Conservation (phyloP, 2,797 vertebrate species). For the Alauda arvensis region DNA sequence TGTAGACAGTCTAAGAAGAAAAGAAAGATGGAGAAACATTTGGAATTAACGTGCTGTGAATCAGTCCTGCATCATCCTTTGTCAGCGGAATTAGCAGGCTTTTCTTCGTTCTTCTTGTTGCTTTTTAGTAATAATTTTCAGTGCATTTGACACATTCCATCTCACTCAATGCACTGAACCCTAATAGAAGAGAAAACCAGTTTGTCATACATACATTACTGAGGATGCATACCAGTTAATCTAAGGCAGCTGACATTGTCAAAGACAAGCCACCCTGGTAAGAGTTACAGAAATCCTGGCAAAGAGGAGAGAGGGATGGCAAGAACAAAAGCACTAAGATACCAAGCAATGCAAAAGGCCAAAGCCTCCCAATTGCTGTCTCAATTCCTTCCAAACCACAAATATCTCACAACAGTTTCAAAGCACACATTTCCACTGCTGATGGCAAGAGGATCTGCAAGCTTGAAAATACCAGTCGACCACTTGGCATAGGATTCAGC, state of each 20-base stretch:
- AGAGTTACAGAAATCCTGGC: not conserved
- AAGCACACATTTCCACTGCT: not conserved
- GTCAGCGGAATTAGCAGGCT: constrained; percentile 57
- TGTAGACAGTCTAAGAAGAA: constrained; percentile 51
- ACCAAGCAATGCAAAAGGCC: not conserved
- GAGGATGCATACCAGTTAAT: constrained; percentile 64
- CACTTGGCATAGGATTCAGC: not conserved
- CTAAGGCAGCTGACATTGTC: constrained; percentile 41
- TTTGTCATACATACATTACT: constrained; percentile 57
- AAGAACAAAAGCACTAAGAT: not conserved
- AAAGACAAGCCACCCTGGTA: constrained; percentile 5
- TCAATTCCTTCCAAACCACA: not conserved
- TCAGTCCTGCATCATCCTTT: constrained; percentile 57
- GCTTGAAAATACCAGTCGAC: accelerated
- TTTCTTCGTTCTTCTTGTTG: constrained; percentile 14
- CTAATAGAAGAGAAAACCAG: constrained; percentile 60
- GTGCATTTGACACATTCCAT: constrained; percentile 67
- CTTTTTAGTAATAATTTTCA: constrained; percentile 69
- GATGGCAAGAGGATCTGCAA: not conserved
- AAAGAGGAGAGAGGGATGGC: not conserved
- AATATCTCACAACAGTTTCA: not conserved
- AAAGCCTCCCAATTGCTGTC: not conserved
- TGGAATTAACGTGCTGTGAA: constrained; percentile 62
- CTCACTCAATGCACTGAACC: constrained; percentile 65
- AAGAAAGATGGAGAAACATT: constrained; percentile 56